phyloP scores from a whole-genome alignment of 2,797 vertebrate genomes.

The Craterocephalus amniculus region DNA sequence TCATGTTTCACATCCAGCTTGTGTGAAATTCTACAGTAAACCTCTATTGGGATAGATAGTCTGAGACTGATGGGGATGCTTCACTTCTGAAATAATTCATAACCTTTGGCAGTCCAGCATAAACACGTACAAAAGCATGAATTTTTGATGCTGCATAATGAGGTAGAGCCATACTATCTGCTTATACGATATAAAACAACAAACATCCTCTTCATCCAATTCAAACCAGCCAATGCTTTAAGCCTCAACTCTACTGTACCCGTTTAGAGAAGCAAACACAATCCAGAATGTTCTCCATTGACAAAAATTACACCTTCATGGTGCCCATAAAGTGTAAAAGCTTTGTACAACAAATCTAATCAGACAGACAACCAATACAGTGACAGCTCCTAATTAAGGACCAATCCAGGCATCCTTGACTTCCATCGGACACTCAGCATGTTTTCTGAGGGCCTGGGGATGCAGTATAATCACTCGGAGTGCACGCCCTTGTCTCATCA shows the following conservation, averaged over 20 bases:
- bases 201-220: not conserved
- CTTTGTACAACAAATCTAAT: constrained; percentile 27
- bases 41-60: not conserved
- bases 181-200: not conserved
- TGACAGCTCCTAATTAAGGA: constrained; percentile 21
- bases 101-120: not conserved
- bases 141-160: not conserved
- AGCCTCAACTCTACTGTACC: constrained; percentile 5
- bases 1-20: not conserved
- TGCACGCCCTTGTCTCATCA: constrained; percentile 45
- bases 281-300: not conserved
- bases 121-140: not conserved
- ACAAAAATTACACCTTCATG: not conserved
- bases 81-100: not conserved
- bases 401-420: constrained; percentile 14
- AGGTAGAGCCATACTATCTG: not conserved
- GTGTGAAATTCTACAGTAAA: not conserved
- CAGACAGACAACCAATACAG: not conserved
- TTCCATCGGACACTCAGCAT: constrained; percentile 31
- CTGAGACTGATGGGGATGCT: not conserved
- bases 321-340: constrained; percentile 6
- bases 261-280: not conserved
- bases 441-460: constrained; percentile 46
- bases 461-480: constrained; percentile 52
- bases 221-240: not conserved